Conservation (phyloP, 2,797 vertebrate genomes). For the Amazonetta brasiliensis region DNA sequence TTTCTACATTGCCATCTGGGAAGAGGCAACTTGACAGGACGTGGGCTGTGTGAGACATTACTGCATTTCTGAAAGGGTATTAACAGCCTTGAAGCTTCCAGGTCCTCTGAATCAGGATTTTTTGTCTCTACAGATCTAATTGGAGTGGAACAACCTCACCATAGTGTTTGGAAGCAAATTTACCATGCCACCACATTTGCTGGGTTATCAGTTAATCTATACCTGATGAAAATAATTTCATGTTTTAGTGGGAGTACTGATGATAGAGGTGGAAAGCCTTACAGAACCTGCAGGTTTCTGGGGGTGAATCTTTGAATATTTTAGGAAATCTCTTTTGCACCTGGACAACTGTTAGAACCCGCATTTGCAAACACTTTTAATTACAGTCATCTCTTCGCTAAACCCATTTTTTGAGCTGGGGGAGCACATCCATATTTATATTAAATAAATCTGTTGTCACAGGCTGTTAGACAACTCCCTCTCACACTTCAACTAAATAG, state of each 20-base stretch:
- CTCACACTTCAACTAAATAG: background rate
- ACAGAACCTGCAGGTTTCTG: background rate
- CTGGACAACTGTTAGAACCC: background rate
- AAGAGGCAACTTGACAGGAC: constrained; percentile 51
- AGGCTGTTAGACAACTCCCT: background rate
- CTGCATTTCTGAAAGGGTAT: background rate
- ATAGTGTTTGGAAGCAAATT: background rate
- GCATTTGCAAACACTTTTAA: background rate
- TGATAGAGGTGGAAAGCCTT: background rate
- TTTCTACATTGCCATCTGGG: constrained; percentile 65
- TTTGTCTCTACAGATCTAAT: background rate
- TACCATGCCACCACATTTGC: background rate
- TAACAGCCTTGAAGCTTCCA: constrained; percentile 16
- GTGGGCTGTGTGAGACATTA: constrained; percentile 61
- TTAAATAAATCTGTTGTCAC: background rate
- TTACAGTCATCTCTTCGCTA: background rate
- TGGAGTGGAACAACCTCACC: background rate
- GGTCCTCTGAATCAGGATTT: background rate
- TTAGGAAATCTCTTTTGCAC: background rate
- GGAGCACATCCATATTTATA: background rate
- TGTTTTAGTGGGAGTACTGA: background rate
- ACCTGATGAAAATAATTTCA: background rate
- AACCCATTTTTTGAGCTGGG: background rate
- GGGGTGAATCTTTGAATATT: background rate
- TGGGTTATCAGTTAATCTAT: background rate